Evolutionary conservation across 64 coral and sea anemone species (phyloP).

Genomic region (Orbicella faveolata): DNA sequence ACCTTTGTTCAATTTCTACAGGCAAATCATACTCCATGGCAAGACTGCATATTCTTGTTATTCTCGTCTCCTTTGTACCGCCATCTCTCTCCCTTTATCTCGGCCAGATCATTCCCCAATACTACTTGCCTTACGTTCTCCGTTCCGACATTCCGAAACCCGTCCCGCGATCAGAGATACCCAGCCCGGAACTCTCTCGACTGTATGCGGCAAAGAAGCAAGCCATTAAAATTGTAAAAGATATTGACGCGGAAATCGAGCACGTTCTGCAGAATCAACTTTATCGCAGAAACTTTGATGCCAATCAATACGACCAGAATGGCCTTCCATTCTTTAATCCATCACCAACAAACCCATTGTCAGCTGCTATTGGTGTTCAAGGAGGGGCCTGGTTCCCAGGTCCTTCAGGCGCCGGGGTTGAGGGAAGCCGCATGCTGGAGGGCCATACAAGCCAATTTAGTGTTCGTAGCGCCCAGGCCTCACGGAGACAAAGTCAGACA

Average conservation of each 20-base stretch:
- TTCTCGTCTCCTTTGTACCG: background rate
- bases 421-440: conserved; percentile 27
- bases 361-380: conserved; percentile 18
- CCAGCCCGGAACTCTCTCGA: background rate
- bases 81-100: background rate
- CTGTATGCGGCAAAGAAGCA: conserved; percentile 16
- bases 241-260: conserved; percentile 25
- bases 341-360: background rate
- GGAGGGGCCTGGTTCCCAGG: conserved; percentile 30
- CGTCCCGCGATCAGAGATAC: background rate
- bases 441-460: conserved; percentile 4
- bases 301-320: background rate
- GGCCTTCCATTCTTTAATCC: conserved; percentile 8
- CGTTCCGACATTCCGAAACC: conserved; percentile 6
- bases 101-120: background rate
- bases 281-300: conserved; percentile 23
- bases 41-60: background rate
- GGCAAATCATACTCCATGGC: conserved; percentile 2
- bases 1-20: background rate
- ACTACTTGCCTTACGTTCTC: background rate
- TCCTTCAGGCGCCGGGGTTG: conserved; percentile 23
- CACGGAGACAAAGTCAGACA: background rate
- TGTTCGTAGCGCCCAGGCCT: conserved; percentile 7
- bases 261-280: background rate
- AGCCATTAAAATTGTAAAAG: conserved; percentile 21